Percentiles rank a stretch among this genome's conserved stretches.
Evolutionary conservation across 2,797 vertebrate genomes (phyloP).

Genomic region (Coregonus sp.): DNA sequence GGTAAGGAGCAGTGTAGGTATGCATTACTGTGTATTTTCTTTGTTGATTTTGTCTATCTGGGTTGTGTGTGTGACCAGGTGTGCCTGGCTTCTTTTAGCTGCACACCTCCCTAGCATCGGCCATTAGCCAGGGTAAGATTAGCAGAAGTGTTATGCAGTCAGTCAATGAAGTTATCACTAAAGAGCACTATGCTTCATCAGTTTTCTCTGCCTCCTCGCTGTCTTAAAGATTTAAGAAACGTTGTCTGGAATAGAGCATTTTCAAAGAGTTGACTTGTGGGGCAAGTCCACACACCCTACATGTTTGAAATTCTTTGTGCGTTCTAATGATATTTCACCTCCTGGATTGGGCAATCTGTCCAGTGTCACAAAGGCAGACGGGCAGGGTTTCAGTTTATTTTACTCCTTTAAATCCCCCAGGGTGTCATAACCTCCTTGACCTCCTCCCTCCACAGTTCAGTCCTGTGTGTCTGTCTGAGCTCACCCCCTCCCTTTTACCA

Average conservation of each 20-base stretch:
- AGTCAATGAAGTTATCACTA: conserved; percentile 30
- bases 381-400: background rate
- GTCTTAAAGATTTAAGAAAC: background rate
- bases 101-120: background rate
- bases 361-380: background rate
- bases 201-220: conserved; percentile 35
- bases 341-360: conserved; percentile 8
- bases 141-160: conserved; percentile 19
- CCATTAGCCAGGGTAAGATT: conserved; percentile 4
- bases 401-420: background rate
- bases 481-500: background rate
- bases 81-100: conserved; percentile 17
- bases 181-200: conserved; percentile 32
- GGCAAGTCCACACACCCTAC: conserved; percentile 28
- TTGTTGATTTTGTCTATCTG: background rate
- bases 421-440: background rate
- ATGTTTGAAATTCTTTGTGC: conserved; percentile 47
- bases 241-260: conserved; percentile 28
- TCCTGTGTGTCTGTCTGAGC: background rate
- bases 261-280: conserved; percentile 32
- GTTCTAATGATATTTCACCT: conserved; percentile 23
- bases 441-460: too few relatives aligned
- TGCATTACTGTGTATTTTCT: background rate
- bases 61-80: background rate
- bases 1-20: background rate